Evolutionary conservation across 1,140 invertebrate species (phyloP).

Genomic region (Cydia pomonella): DNA sequence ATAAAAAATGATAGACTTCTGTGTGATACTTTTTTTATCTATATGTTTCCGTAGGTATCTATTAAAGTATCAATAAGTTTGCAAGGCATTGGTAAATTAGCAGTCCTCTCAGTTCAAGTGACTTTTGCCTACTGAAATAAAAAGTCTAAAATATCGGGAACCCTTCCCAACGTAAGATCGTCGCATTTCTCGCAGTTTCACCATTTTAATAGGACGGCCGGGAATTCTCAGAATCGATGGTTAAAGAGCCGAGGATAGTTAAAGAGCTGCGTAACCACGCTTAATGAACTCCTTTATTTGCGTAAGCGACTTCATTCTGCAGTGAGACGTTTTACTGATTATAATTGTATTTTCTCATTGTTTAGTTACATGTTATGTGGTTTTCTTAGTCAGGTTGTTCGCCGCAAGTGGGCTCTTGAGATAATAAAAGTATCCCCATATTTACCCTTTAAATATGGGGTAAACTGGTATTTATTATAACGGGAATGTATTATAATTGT

Average conservation of each 20-base stretch:
- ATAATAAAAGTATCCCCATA: too few species aligned
- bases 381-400: too few species aligned
- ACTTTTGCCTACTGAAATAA: not conserved
- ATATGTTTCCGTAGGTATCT: too few species aligned
- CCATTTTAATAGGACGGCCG: constrained; percentile 68
- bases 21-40: too few species aligned
- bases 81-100: not conserved
- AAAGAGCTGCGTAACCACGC: constrained; percentile 14
- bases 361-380: not conserved
- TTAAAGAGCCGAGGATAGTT: constrained; percentile 40
- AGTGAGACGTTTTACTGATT: constrained; percentile 4
- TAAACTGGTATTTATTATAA: too few species aligned
- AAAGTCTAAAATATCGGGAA: not conserved
- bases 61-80: too few species aligned
- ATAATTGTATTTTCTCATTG: not conserved
- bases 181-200: constrained; percentile 13
- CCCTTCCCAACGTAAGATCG: not conserved
- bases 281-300: constrained; percentile 27
- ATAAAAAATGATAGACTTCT: too few species aligned
- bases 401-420: too few species aligned
- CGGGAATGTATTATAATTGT: too few species aligned
- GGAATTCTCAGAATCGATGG: constrained; percentile 67
- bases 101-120: not conserved
- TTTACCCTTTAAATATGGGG: too few species aligned
- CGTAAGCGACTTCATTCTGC: constrained; percentile 10